Evolutionary conservation across 2,797 vertebrate species (phyloP).

Genomic region (Spinus olivaceus): DNA sequence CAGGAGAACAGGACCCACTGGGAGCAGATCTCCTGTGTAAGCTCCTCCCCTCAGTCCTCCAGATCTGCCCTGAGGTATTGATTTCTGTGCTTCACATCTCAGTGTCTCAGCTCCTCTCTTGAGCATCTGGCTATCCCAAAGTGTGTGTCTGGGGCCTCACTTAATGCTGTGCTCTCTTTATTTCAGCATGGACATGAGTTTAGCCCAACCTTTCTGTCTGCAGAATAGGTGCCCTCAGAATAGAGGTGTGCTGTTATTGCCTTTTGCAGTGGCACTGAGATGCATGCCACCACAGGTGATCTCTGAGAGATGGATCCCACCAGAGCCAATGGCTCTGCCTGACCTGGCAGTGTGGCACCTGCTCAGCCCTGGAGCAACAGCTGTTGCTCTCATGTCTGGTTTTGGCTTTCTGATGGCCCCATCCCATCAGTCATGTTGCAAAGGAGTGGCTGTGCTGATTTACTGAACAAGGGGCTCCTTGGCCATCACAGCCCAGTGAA

Average conservation of each 20-base stretch:
- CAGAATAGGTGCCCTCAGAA: background rate
- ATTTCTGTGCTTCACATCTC: background rate
- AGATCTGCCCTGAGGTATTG: rapidly evolving
- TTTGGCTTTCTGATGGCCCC: background rate
- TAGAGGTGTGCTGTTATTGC: background rate
- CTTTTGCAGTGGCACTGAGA: background rate
- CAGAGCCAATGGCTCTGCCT: background rate
- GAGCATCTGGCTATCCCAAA: rapidly evolving
- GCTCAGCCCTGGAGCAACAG: background rate
- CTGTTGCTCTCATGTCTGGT: rapidly evolving
- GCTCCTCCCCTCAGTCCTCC: background rate
- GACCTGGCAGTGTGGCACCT: background rate
- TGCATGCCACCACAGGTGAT: background rate
- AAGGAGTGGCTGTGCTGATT: background rate
- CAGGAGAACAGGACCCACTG: background rate
- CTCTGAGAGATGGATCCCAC: background rate
- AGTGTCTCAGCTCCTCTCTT: background rate
- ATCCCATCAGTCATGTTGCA: background rate
- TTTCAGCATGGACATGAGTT: background rate
- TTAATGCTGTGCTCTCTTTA: rapidly evolving
- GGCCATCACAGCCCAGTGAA: background rate
- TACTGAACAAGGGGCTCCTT: background rate
- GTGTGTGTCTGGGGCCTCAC: rapidly evolving
- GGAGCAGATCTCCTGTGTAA: background rate
- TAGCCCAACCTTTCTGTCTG: background rate